Conservation (phyloP, 2,797 vertebrate genomes). For the Spheniscus humboldti region DNA sequence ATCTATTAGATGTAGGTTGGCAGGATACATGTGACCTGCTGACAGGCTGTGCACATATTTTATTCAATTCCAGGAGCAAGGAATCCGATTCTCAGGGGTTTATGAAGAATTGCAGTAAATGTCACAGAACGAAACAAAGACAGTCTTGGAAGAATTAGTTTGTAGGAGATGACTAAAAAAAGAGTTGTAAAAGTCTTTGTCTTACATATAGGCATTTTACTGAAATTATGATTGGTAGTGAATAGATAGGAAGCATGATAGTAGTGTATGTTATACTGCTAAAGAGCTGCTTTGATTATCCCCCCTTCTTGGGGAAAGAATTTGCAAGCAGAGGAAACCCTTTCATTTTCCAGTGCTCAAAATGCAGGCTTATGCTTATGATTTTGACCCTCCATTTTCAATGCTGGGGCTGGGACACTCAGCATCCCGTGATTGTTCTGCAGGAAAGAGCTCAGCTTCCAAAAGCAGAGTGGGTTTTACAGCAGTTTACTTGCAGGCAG, state of each 20-base stretch:
- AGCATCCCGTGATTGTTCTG: not conserved
- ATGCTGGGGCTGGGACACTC: not conserved
- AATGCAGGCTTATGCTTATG: not conserved
- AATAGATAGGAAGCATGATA: not conserved
- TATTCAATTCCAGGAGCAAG: constrained; percentile 15
- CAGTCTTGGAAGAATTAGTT: constrained; percentile 11
- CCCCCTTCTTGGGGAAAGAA: not conserved
- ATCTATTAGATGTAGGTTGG: constrained; percentile 67
- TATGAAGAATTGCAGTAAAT: constrained; percentile 57
- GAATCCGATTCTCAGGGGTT: constrained; percentile 40
- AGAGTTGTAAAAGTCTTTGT: constrained; percentile 33
- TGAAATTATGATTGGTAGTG: not conserved
- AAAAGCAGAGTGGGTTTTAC: not conserved
- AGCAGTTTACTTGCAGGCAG: not conserved
- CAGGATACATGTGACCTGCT: constrained; percentile 69
- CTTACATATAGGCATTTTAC: not conserved
- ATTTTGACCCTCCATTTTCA: not conserved
- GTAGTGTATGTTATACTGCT: not conserved
- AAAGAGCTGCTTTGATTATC: not conserved
- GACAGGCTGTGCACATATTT: constrained; percentile 68
- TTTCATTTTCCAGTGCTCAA: not conserved
- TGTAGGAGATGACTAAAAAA: not conserved
- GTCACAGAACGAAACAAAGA: constrained; percentile 43
- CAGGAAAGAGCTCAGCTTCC: not conserved
- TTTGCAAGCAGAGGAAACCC: not conserved